Conservation (phyloP, 2,113 vertebrate species). For the Narcine bancroftii region DNA sequence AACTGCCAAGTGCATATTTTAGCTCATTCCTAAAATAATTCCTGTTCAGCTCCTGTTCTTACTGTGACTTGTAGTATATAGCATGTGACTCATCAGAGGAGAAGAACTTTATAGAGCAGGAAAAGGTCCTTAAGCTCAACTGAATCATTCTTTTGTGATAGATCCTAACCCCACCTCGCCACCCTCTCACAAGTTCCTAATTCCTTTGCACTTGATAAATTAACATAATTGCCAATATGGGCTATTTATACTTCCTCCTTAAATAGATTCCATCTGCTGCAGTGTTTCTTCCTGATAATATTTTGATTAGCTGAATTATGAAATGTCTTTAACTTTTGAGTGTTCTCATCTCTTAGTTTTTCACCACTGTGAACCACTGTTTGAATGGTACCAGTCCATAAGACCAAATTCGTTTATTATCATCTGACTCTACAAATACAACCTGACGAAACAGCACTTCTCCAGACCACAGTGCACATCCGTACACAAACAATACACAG, state of each 20-base stretch:
- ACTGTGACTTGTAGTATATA: neutral
- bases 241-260: neutral
- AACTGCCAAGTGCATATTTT: neutral
- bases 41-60: neutral
- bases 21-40: conserved; percentile 10
- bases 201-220: neutral
- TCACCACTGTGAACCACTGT: neutral
- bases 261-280: neutral
- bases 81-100: neutral
- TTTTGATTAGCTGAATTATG: neutral
- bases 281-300: neutral
- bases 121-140: neutral
- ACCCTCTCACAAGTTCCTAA: neutral
- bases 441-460: no score
- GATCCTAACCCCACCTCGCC: neutral
- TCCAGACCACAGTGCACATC: no score
- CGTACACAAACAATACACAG: no score
- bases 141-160: neutral
- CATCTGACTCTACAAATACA: no score
- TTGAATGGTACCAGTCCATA: no score
- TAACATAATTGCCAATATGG: neutral
- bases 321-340: neutral
- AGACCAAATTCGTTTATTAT: no score
- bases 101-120: neutral
- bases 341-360: neutral